Base-by-base conservation (phyloP, 2,113 vertebrate genomes). In the Axis porcinus region DNA sequence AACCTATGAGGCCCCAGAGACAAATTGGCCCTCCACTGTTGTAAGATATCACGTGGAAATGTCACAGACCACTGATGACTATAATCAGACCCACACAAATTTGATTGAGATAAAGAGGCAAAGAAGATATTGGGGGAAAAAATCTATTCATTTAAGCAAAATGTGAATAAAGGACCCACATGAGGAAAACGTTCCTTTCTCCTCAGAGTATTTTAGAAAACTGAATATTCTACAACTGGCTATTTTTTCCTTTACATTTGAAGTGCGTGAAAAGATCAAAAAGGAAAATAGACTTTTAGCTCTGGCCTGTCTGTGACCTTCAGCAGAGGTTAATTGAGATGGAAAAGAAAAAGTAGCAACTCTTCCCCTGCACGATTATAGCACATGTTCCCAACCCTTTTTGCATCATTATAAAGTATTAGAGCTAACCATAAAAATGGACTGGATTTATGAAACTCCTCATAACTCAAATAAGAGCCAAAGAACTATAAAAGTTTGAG, bases 31-130 rank as follows among this genome's bases (percentile, higher is more conserved):
- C 96, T 95, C 78, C 36, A 58, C 13, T 78, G 30, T 45, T 74
- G 23, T 89, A 96, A 92, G 86, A 97, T 78, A 88, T 40, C 83
- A 28, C 4, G 15, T 62, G 97, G 89, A 96, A 96, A 92, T 62
- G 95, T 55, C 90, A 95, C 62, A 98, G 84, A 7, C 60, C 89
- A 94, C 47, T 96, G 83, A 81, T 89, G 83, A 97, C 92, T 93
- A 27, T 89, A 96, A 97, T 96, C 93, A 93, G 87, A 94, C 87
- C 89, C 23, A 96, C 93, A 83, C 6, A 40, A 94, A 55, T 97
- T 98, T 97, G 90, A 95, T 83, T 94, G 97, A 97, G 96, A 98
- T 33, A 97, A 97, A 97, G 83, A 95, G 85, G 36, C 89, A 85
- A 92, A 89, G 95, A 92, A 87, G 96, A 97, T 47, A 96, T 74